Evolutionary conservation across 2,113 vertebrate species (phyloP), one percentile per base, ranked within the genome.

Genomic region (Lasiurus borealis): DNA sequence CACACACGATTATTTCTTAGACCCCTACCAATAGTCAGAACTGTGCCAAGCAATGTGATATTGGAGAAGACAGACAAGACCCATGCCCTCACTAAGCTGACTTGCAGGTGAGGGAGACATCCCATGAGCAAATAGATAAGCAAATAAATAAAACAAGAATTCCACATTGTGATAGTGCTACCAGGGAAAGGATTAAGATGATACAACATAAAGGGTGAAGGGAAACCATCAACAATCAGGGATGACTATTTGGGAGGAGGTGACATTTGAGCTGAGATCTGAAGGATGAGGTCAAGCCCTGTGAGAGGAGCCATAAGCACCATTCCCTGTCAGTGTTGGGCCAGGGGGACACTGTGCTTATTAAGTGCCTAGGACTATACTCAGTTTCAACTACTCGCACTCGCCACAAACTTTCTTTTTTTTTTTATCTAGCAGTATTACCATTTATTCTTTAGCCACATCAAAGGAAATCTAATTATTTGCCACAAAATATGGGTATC

Each of bases 61-160:
- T 27, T 31, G 31, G 4, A 12, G 4, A 50, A 85, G 25, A 48
- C 50, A 48, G 46, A 48, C 85, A 82, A 80, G 40, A 69, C 29
- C 40, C 44, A 8, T 75, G 25, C 75, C 48, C 44, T 80, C n/a
- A 21, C 23, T 31, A 92, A 88, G 89, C 50, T 90, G 77, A 72
- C 57, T 27, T 76, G 54, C 72, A 72, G 8, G 29, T 68, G 36
- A 91, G n/a, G 8, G 44, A 86, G 36, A 13, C 6, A 25, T 62
- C 27, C 52, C 31, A 36, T 52, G 52, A 92, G 69, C 54, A 54
- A 27, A 68, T 3, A 72, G 31, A 7, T 8, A 54, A 80, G 83
- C 85, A 77, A 86, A 54, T 84, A 77, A 86, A 62, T 59, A 77
- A 93, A 93, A 93, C 40, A 12, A 68, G n/a, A 82, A 73, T 52